Percentiles rank a stretch among this genome's conserved stretches.
Conservation (phyloP, 2,113 vertebrate genomes). For the Phrynosoma platyrhinos region DNA sequence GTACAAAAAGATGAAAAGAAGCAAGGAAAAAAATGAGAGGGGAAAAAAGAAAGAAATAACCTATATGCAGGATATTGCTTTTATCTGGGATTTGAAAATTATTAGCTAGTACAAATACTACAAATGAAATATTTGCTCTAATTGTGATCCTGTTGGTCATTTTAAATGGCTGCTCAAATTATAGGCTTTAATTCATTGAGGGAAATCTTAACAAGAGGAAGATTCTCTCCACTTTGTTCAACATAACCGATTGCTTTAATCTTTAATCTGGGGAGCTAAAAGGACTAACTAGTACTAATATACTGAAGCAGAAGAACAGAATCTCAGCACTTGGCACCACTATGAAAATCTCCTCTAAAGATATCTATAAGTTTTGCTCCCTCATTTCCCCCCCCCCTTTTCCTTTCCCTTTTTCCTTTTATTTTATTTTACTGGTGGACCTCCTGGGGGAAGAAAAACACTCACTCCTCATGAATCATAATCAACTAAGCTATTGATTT, state of each 20-base stretch:
- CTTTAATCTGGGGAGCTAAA: not conserved
- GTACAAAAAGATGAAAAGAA: no score
- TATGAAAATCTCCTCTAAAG: not conserved
- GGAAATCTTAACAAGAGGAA: not conserved
- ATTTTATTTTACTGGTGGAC: not conserved
- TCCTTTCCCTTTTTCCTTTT: no score
- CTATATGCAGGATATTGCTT: not conserved
- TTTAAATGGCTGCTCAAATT: conserved; percentile 9
- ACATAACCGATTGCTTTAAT: not conserved
- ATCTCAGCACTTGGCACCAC: not conserved
- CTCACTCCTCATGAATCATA: conserved; percentile 18
- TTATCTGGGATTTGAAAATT: not conserved
- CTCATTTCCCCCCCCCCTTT: not conserved
- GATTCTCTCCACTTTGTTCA: not conserved
- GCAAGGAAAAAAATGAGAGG: no score
- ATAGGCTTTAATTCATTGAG: not conserved
- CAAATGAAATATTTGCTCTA: not conserved
- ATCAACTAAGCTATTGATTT: conserved; percentile 12
- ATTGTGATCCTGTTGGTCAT: not conserved
- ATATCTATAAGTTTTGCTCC: not conserved
- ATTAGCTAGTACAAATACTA: conserved; percentile 5
- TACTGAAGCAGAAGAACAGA: not conserved
- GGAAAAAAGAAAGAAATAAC: no score
- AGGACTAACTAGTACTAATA: not conserved
- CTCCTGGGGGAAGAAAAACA: not conserved